These are phyloP conservation scores for Sceloporus tristichus DNA, from an alignment of 2,113 vertebrate genomes.

Conservation along the genomic window DNA sequence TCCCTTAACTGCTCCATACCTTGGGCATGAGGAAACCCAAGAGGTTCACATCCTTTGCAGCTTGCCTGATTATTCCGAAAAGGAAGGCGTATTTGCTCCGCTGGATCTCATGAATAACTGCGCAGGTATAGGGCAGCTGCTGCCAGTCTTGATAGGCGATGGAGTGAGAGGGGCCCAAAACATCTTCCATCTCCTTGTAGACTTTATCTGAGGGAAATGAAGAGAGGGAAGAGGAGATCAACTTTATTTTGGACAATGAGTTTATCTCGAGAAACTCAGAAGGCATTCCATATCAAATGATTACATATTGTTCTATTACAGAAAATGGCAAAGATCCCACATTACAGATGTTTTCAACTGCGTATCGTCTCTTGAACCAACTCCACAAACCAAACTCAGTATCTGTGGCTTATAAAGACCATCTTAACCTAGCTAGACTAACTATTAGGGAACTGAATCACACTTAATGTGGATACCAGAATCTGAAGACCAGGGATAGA, in stretches of 20 bases:
- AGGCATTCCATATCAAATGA: not conserved
- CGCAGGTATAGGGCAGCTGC: slow-evolving; percentile 60
- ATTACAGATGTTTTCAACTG: no score
- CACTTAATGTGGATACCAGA: no score
- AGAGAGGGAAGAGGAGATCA: not conserved
- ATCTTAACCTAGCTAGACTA: no score
- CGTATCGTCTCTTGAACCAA: no score
- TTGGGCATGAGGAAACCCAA: slow-evolving; percentile 55
- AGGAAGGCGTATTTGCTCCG: slow-evolving; percentile 46
- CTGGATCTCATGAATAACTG: slow-evolving; percentile 67
- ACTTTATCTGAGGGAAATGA: slow-evolving; percentile 43
- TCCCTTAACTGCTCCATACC: slow-evolving; percentile 43
- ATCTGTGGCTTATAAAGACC: no score
- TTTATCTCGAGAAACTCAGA: no score
- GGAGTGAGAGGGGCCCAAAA: slow-evolving; percentile 35
- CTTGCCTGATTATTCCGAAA: slow-evolving; percentile 49
- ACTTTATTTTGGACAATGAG: no score
- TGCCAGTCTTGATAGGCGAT: slow-evolving; percentile 58
- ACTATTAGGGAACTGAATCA: no score
- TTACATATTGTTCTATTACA: no score
- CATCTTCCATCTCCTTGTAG: slow-evolving; percentile 68
- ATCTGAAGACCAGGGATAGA: no score
- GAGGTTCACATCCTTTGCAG: slow-evolving; percentile 53
- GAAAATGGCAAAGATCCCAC: no score
- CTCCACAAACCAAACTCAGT: no score